These are phyloP conservation scores for Dorcus parallelipipedus DNA, from an alignment of 2,888 invertebrate species.

Conservation along the genomic window DNA sequence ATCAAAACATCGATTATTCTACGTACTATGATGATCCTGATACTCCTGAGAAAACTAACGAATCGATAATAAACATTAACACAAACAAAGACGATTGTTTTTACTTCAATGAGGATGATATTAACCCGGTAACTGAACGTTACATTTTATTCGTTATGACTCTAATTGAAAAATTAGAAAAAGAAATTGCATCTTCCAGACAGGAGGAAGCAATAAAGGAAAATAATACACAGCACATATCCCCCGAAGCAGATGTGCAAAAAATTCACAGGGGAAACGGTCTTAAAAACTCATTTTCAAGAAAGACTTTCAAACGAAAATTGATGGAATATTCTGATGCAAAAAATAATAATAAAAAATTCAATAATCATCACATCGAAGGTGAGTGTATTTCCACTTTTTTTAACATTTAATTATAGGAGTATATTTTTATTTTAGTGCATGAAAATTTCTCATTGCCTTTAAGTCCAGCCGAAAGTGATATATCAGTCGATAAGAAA, in stretches of 20 bases:
- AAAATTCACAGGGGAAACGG: no score
- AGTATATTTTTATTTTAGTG: conserved; percentile 15
- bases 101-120: conserved; percentile 18
- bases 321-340: conserved; percentile 10
- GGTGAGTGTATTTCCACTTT: conserved; percentile 7
- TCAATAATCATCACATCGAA: conserved; percentile 20
- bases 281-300: not conserved
- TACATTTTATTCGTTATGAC: conserved; percentile 14
- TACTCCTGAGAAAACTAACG: conserved; percentile 23
- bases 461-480: conserved; percentile 44
- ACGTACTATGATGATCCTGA: conserved; percentile 15
- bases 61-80: conserved; percentile 14
- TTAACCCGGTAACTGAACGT: conserved; percentile 14
- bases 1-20: conserved; percentile 29
- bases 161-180: conserved; percentile 15
- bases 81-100: conserved; percentile 12
- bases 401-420: conserved; percentile 10
- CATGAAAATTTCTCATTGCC: conserved; percentile 37
- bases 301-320: conserved; percentile 5
- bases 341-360: conserved; percentile 16
- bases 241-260: no score
- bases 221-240: not conserved
- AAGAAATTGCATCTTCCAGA: conserved; percentile 1
- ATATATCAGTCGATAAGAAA: conserved; percentile 30
- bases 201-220: not conserved